Evolutionary conservation across 2,888 invertebrate genomes (phyloP).

Genomic region (Tinea semifulvella): DNA sequence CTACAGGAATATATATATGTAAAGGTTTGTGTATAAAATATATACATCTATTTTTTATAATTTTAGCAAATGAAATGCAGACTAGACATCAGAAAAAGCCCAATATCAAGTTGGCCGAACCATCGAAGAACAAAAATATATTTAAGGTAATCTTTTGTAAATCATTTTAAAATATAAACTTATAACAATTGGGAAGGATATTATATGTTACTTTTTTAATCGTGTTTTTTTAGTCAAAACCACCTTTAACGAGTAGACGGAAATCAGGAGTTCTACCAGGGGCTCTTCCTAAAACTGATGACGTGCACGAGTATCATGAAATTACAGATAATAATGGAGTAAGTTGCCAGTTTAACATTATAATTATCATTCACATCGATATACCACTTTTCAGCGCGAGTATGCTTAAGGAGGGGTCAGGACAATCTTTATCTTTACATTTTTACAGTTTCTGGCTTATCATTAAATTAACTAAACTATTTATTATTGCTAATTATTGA

Average conservation of each 20-base stretch:
- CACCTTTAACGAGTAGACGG: neutral
- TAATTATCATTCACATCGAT: neutral
- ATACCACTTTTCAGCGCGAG: constrained; percentile 7
- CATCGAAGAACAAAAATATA: neutral
- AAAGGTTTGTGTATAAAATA: neutral
- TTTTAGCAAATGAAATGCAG: neutral
- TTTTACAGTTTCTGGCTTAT: too few species aligned
- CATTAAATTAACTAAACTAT: too few species aligned
- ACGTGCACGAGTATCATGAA: constrained; percentile 51
- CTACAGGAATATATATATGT: neutral
- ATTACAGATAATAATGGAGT: constrained; percentile 53
- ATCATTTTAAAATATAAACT: too few species aligned
- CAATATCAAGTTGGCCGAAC: neutral
- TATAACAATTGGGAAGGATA: too few species aligned
- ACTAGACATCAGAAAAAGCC: neutral
- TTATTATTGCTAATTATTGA: too few species aligned
- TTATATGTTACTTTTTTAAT: neutral
- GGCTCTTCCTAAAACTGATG: neutral
- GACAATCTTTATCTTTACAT: too few species aligned
- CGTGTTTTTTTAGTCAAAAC: neutral
- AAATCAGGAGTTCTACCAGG: neutral
- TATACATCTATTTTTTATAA: neutral
- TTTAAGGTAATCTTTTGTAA: too few species aligned
- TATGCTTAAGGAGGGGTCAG: too few species aligned
- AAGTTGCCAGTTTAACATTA: constrained; percentile 20